Evolutionary conservation across 2,113 vertebrate genomes (phyloP), one percentile per base, ranked within the genome.

Genomic region (Vanacampus margaritifer): DNA sequence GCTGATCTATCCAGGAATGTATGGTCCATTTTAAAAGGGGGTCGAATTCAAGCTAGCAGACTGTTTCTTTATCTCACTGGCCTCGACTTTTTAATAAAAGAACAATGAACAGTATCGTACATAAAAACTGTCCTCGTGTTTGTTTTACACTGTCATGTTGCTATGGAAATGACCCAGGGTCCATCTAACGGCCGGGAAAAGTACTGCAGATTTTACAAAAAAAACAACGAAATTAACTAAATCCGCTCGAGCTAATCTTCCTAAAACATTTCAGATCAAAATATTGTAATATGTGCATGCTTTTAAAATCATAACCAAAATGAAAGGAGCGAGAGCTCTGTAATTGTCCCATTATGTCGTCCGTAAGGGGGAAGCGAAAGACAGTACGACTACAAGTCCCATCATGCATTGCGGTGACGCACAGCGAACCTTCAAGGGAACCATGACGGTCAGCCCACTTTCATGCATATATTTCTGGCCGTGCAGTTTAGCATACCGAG

Each of bases 391-490:
- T 86, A 81, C 86, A 84, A 78, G 74, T 84, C 86, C 88, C 88
- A 88, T 8, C 54, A 81, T 85, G 70, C 86, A 0, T 2, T 7
- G 57, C 11, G 1, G 1, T 71, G 75, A 86, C 78, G 80, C 68
- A 73, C 36, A 41, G 51, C 14, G 21, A 26, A 76, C 64, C 70
- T 73, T 46, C 62, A 57, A 39, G 45, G 69, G 77, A 72, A 74
- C 85, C 83, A 82, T 83, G 80, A 88, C 75, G 76, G 73, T 83
- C 58, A 51, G 73, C 67, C 45, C 69, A 67, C 68, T 74, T 69
- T 64, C 69, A 69, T 61, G 76, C 74, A 61, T 39, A 23, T 43
- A 58, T 50, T 75, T 60, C 2, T 39, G 67, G 81, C 76, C n/a
- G 69, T 54, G 10, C 69, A 77, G 60, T 79, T 69, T 71, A 64